phyloP scores from a whole-genome alignment of 2,797 vertebrate genomes.

The Hylomyscus alleni region DNA sequence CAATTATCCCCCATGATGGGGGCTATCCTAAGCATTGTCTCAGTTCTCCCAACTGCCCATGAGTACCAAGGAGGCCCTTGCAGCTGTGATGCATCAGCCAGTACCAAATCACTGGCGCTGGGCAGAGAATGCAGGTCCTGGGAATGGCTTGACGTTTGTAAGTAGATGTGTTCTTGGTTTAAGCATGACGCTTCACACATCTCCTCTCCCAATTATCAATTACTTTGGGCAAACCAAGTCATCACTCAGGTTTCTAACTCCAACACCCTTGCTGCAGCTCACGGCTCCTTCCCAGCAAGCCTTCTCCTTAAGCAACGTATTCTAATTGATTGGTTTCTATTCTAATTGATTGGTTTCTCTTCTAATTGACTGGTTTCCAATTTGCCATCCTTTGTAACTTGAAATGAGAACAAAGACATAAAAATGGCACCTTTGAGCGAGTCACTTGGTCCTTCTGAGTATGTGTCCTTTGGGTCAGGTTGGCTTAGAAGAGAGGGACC shows the following conservation, averaged over 20 bases:
- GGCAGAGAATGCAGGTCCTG: neutral
- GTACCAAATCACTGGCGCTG: too few species aligned
- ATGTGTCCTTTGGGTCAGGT: neutral
- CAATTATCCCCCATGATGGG: fast-evolving
- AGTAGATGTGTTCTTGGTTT: neutral
- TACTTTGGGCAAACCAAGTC: neutral
- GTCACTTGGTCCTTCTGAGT: neutral
- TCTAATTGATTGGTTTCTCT: neutral
- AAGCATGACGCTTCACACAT: neutral
- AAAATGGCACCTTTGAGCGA: neutral
- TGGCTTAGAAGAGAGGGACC: neutral
- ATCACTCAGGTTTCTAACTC: neutral
- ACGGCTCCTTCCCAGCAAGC: neutral
- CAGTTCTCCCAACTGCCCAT: neutral
- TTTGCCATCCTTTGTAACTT: neutral
- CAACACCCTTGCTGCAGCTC: neutral
- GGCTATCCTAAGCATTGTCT: fast-evolving
- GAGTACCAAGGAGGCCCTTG: neutral
- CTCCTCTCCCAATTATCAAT: neutral
- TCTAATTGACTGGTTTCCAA: neutral
- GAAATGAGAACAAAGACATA: neutral
- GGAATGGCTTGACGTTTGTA: neutral
- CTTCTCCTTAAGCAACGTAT: neutral
- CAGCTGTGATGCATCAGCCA: too few species aligned
- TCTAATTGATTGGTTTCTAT: neutral